Percentiles rank a stretch among this genome's conserved stretches.
Evolutionary conservation across 2,888 invertebrate species (phyloP).

Genomic region (Crepidodera aurea): DNA sequence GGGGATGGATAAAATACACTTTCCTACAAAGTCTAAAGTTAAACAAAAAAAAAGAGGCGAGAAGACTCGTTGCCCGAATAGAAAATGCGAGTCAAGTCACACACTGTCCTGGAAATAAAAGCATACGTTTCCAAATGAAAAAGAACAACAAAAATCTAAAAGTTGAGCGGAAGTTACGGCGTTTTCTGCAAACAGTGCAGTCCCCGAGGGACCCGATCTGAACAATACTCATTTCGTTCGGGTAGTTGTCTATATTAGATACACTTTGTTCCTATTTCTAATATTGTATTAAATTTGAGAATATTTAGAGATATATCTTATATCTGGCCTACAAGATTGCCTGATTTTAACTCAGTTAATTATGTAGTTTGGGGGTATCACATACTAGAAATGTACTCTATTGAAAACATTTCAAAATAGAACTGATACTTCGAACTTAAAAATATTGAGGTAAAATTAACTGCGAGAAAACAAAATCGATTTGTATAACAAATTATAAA

Average conservation of each 20-base stretch:
- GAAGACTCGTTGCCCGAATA: conserved; percentile 40
- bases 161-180: conserved; percentile 54
- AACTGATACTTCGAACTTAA: too few relatives aligned
- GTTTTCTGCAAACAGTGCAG: conserved; percentile 54
- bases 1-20: conserved; percentile 35
- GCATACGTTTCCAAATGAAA: conserved; percentile 54
- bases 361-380: too few relatives aligned
- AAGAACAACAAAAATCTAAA: conserved; percentile 57
- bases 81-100: conserved; percentile 53
- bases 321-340: too few relatives aligned
- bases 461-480: too few relatives aligned
- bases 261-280: neutral
- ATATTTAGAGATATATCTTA: too few relatives aligned
- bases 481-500: too few relatives aligned
- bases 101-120: conserved; percentile 47
- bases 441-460: too few relatives aligned
- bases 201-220: conserved; percentile 45
- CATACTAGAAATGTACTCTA: too few relatives aligned
- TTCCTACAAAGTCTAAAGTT: conserved; percentile 38
- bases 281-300: too few relatives aligned
- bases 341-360: too few relatives aligned
- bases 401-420: too few relatives aligned
- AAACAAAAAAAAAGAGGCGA: conserved; percentile 40
- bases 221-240: conserved; percentile 9
- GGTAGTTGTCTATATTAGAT: neutral